A percentile compares a stretch with the other conserved stretches of the same genome.
phyloP scores from a whole-genome alignment of 2,113 vertebrate species.

The Cololabis saira region DNA sequence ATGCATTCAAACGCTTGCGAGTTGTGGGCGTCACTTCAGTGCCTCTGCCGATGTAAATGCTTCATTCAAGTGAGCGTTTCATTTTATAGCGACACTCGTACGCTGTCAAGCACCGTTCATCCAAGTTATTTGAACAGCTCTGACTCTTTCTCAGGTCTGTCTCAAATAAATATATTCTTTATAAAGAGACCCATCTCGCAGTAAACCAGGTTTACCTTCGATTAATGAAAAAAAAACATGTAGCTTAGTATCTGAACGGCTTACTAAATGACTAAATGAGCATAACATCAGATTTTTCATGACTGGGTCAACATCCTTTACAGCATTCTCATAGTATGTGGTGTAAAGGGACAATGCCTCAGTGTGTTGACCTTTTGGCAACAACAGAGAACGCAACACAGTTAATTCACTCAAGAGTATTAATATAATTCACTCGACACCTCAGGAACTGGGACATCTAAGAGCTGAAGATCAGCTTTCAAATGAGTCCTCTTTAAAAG shows the following conservation, averaged over 20 bases:
- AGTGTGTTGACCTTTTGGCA: too few species aligned
- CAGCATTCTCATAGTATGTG: too few species aligned
- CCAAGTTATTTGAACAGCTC: conserved; percentile 27
- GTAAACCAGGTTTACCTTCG: conserved; percentile 29
- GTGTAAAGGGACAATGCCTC: too few species aligned
- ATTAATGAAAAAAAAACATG: conserved; percentile 8
- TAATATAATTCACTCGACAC: conserved; percentile 25
- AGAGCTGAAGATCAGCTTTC: conserved; percentile 21
- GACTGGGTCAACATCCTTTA: not conserved
- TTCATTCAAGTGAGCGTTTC: conserved; percentile 6
- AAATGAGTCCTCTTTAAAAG: conserved; percentile 23
- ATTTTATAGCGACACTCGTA: not conserved
- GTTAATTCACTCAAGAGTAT: conserved; percentile 42
- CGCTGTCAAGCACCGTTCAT: conserved; percentile 14
- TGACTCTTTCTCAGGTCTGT: conserved; percentile 35
- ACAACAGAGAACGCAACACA: conserved; percentile 6
- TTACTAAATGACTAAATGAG: not conserved
- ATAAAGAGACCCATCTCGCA: conserved; percentile 47
- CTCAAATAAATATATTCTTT: conserved; percentile 67
- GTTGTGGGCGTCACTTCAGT: not conserved
- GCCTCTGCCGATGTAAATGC: not conserved
- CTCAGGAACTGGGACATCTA: conserved; percentile 22
- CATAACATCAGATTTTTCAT: conserved; percentile 2
- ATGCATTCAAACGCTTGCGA: conserved; percentile 25
- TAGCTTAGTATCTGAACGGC: conserved; percentile 1